These are phyloP conservation scores for Silvanus unidentatus DNA, from an alignment of 2,888 invertebrate species.

Conservation along the genomic window DNA sequence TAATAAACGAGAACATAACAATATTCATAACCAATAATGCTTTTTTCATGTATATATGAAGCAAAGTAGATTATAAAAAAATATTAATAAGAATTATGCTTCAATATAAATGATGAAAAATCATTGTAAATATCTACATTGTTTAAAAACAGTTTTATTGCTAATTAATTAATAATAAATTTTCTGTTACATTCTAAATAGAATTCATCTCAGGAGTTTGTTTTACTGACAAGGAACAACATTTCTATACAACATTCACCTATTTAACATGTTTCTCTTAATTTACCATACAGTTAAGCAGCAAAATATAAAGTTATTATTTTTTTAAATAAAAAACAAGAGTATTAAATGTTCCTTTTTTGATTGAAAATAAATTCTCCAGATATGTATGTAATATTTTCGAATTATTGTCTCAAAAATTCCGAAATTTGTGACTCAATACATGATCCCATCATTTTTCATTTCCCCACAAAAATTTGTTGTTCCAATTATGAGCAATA, in stretches of 20 bases:
- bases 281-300: slow-evolving; percentile 15
- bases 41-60: slow-evolving; percentile 8
- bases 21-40: slow-evolving; percentile 7
- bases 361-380: slow-evolving; percentile 9
- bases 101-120: not conserved
- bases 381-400: slow-evolving; percentile 11
- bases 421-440: not conserved
- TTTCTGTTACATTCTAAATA: slow-evolving; percentile 2
- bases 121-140: slow-evolving; percentile 19
- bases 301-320: slow-evolving; percentile 10
- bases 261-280: slow-evolving; percentile 15
- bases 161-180: slow-evolving; percentile 23
- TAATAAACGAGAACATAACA: slow-evolving; percentile 10
- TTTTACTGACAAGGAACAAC: slow-evolving; percentile 23
- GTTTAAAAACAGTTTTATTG: slow-evolving; percentile 16
- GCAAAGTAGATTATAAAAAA: slow-evolving; percentile 4
- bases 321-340: slow-evolving; percentile 1
- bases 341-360: slow-evolving; percentile 3
- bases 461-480: too few species aligned
- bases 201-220: not conserved
- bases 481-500: too few species aligned
- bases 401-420: not conserved
- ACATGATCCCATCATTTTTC: too few species aligned
- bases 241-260: slow-evolving; percentile 24
- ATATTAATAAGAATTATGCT: not conserved